Percentiles rank a stretch among this genome's conserved stretches.
Evolutionary conservation across 2,797 vertebrate genomes (phyloP).

Genomic region (Phalanger gymnotis): DNA sequence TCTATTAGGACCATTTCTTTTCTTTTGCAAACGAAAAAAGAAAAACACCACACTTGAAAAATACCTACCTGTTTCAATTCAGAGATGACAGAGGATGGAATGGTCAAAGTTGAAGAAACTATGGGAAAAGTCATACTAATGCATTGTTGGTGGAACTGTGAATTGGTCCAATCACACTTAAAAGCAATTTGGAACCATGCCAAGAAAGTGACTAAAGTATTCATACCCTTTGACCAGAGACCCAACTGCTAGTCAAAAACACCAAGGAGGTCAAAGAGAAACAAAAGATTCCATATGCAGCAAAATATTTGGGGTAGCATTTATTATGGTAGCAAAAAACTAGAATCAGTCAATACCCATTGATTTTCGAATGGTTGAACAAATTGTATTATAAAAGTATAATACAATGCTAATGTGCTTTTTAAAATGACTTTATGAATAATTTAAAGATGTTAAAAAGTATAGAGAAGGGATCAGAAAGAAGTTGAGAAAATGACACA

Average conservation of each 20-base stretch:
- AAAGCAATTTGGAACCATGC: neutral
- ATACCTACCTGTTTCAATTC: neutral
- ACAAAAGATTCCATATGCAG: neutral
- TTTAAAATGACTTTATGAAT: neutral
- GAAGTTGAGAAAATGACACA: neutral
- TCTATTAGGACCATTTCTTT: neutral
- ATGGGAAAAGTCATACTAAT: neutral
- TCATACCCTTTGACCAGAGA: neutral
- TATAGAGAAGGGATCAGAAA: neutral
- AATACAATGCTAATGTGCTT: neutral
- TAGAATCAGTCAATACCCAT: neutral
- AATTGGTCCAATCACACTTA: neutral
- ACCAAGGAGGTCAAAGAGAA: neutral
- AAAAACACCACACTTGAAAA: neutral
- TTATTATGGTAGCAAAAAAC: neutral
- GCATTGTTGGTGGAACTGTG: neutral
- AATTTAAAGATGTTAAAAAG: neutral
- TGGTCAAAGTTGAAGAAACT: neutral
- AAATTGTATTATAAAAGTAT: neutral
- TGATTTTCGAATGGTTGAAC: neutral
- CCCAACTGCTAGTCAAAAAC: neutral
- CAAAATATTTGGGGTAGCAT: neutral
- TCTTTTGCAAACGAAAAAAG: neutral
- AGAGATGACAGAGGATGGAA: neutral
- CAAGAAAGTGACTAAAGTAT: neutral